Evolutionary conservation across 2,888 invertebrate species (phyloP), one percentile per base, ranked within the genome.

Genomic region (Nasonia oneida): DNA sequence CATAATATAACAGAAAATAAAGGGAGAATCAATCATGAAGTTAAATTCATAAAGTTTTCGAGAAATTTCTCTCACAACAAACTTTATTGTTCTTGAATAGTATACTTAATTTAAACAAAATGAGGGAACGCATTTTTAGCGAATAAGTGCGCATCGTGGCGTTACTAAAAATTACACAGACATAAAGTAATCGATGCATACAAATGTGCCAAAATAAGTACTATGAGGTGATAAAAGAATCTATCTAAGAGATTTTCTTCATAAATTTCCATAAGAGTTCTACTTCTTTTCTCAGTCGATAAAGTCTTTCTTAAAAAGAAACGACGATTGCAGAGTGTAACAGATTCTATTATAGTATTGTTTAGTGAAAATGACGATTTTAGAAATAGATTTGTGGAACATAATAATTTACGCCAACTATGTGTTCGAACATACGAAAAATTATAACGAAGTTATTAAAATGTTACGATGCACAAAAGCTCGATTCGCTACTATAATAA

Each of bases 171-270:
- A 39, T 18, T 33, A 50, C 42, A 39, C 15, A 37, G 47, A 42
- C 33, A 39, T 77, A 50, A 4, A n/a, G 15, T 53, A 64, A 50
- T 23, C 23, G 33, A 78, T 33, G 75, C 33, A 86, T 39, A 80
- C 83, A 84, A 84, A 84, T 84, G 86, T 86, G 84, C 86, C 86
- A 84, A 86, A 86, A 84, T 84, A 64, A 80, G 18, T 39, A 77
- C 50, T 80, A 71, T 81, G 10, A 81, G 64, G 14, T 67, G 53
- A 64, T 14, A 67, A 50, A 61, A 61, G 73, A 64, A n/a, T 4
- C 2, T 6, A 37, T 37, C 61, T 61, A 81, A 39, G 29, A 77
- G 71, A 73, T 87, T 76, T 70, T 82, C 82, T 82, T 79, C 53
- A 1, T 57, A 76, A 74, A 70, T 37, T 23, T 12, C 12, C 8